Base-by-base conservation (phyloP, 2,888 invertebrate genomes). In the Brachyptera risi region DNA sequence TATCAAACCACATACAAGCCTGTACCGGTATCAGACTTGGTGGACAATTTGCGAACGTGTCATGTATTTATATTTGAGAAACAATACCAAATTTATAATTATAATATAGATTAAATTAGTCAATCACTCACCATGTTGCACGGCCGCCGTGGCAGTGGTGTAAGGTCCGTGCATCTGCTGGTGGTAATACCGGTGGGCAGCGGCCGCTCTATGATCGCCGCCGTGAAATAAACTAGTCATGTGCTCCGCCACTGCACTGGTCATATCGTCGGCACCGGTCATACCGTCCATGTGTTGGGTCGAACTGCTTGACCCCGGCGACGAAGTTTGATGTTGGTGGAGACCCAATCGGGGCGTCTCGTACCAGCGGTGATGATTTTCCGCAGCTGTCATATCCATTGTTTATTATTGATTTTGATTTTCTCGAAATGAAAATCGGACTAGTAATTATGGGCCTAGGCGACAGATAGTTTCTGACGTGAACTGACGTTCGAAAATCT, bases 331-430 rank as follows among this genome's bases (percentile, higher is more conserved):
- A 17, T 59, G 58, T 17, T 63, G 65, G 51, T 56, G 58, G 13
- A 59, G 57, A 1, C 60, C 61, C 27, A 76, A 73, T 65, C 77
- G 73, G 58, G 76, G 77, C 62, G 74, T 71, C 67, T 78, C 78
- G 71, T 78, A 78, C 78, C 78, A 78, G 65, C 77, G 73, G 67
- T 75, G 75, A 65, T 75, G 65, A 50, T 59, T 74, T 67, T 73
- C 74, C 67, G 73, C 72, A 65, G 73, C 75, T 69, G 76, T 74
- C 77, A 77, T 77, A 75, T 77, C 77, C 77, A 77, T 78, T n/a
- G n/a, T n/a, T n/a, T n/a, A n/a, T n/a, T n/a, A n/a, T n/a, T n/a
- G n/a, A n/a, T n/a, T n/a, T n/a, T n/a, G n/a, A n/a, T n/a, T n/a
- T n/a, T n/a, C n/a, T n/a, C n/a, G n/a, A n/a, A n/a, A n/a, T n/a